phyloP scores from a whole-genome alignment of 2,888 invertebrate species.

The Hetaerina titia region DNA sequence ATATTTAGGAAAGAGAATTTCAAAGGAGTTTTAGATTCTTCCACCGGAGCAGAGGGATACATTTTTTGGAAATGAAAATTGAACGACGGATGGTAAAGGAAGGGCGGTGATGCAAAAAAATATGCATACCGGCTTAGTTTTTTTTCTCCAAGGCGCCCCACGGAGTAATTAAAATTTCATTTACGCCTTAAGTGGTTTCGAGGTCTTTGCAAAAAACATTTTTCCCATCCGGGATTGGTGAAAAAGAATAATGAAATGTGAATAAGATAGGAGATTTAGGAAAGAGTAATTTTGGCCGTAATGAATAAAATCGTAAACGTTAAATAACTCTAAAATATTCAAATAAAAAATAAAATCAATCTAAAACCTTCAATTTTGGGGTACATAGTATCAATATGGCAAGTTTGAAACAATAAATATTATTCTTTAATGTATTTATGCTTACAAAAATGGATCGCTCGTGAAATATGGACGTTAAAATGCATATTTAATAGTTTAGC shows the following conservation, averaged over 20 bases:
- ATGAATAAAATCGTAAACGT: background rate
- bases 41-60: background rate
- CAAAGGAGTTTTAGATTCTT: conserved; percentile 27
- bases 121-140: background rate
- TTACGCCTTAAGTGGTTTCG: conserved; percentile 55
- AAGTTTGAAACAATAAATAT: too few relatives aligned
- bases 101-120: background rate
- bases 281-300: background rate
- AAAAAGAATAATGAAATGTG: conserved; percentile 25
- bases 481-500: too few relatives aligned
- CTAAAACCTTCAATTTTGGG: too few relatives aligned
- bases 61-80: background rate
- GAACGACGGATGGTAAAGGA: background rate
- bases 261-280: background rate
- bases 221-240: background rate
- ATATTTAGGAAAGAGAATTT: conserved; percentile 35
- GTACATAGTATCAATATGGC: too few relatives aligned
- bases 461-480: too few relatives aligned
- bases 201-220: background rate
- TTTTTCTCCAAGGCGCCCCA: background rate
- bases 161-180: conserved; percentile 63
- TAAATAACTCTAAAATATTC: too few relatives aligned
- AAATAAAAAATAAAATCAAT: too few relatives aligned
- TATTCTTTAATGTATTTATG: too few relatives aligned
- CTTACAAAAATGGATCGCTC: too few relatives aligned